Evolutionary conservation across 2,797 vertebrate genomes (phyloP).

Genomic region (Sebastes wilsoni): DNA sequence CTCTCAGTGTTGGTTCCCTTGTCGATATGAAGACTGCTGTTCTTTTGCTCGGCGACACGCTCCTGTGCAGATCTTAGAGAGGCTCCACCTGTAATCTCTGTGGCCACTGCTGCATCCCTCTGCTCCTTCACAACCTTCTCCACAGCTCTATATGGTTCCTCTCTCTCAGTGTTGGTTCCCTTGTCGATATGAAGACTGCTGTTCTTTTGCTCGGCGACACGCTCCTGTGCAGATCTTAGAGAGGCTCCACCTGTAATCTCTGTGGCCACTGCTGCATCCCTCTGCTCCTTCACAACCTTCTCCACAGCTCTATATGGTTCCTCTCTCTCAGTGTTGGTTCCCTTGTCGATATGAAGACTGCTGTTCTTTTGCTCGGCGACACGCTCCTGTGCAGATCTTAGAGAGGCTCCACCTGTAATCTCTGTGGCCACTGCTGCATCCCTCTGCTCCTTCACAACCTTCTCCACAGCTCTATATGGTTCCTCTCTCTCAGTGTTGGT

Average conservation of each 20-base stretch:
- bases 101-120: constrained; percentile 52
- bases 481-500: constrained; percentile 52
- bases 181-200: constrained; percentile 40
- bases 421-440: constrained; percentile 38
- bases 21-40: constrained; percentile 35
- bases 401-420: constrained; percentile 34
- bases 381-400: constrained; percentile 53
- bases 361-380: constrained; percentile 25
- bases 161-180: constrained; percentile 51
- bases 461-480: constrained; percentile 7
- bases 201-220: constrained; percentile 29
- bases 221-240: constrained; percentile 53
- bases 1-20: constrained; percentile 54
- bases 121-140: constrained; percentile 42
- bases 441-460: constrained; percentile 51
- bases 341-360: constrained; percentile 45
- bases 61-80: constrained; percentile 55
- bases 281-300: constrained; percentile 43
- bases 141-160: constrained; percentile 15
- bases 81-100: constrained; percentile 12
- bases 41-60: constrained; percentile 30
- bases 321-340: constrained; percentile 50
- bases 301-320: not conserved
- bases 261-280: not conserved
- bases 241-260: constrained; percentile 9